Conservation (phyloP, 2,797 vertebrate species). For the Dicrostonyx torquatus region DNA sequence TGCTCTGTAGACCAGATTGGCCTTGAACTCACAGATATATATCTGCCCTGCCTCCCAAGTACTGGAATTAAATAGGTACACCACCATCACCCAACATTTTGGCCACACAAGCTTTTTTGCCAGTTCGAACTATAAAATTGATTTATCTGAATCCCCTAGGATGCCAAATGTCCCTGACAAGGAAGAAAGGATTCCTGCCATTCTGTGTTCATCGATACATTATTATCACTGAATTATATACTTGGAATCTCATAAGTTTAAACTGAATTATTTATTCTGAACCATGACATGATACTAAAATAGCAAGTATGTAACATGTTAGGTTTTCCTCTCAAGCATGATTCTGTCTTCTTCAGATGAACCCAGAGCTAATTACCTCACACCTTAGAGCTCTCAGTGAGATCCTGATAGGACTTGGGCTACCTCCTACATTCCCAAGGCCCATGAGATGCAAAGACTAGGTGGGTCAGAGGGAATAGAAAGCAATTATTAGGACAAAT, state of each 20-base stretch:
- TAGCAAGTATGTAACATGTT: conserved; percentile 4
- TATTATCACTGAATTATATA: conserved; percentile 22
- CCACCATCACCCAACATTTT: background rate
- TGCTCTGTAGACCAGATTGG: background rate
- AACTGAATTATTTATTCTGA: background rate
- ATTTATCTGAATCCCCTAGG: background rate
- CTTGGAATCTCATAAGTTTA: background rate
- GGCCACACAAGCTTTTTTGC: background rate
- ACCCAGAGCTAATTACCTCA: background rate
- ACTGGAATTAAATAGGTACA: background rate
- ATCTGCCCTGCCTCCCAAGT: background rate
- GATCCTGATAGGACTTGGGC: background rate
- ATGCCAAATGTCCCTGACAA: background rate
- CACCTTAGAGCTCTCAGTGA: background rate
- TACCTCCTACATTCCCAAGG: background rate
- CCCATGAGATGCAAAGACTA: background rate
- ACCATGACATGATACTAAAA: conserved; percentile 64
- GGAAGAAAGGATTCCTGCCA: background rate
- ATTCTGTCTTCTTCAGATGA: background rate
- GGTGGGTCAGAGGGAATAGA: background rate
- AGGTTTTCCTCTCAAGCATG: conserved; percentile 53
- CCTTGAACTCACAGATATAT: background rate
- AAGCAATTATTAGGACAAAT: background rate
- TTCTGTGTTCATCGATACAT: conserved; percentile 14
- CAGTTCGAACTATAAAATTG: background rate